Evolutionary conservation across 1,140 invertebrate species (phyloP), one percentile per base, ranked within the genome.

Genomic region (Eueides isabella): DNA sequence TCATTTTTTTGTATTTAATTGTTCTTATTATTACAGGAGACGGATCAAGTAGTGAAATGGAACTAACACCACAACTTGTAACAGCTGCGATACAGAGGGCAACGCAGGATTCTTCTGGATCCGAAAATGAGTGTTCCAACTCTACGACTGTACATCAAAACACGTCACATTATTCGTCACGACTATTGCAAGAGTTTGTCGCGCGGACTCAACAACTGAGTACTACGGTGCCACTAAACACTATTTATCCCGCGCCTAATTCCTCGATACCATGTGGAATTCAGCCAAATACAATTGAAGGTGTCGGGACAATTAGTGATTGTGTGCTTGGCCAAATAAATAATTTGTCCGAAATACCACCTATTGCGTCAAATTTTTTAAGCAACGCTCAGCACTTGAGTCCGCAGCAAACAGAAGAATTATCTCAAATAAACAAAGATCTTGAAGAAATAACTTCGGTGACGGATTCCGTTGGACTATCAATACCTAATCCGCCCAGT

Each of bases 11-110:
- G 31, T 5, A n/a, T n/a, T n/a, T 16, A 71, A 61, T 72, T 11
- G 11, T 55, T 55, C 23, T 68, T 44, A 19, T 67, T 65, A 89
- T 83, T 85, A 28, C 76, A 91, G 90, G 86, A 71, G 94, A 95
- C 80, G 94, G 95, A 65, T 95, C 95, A 2, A 94, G 95, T 74
- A 96, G 95, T 82, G 96, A 96, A 88, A 96, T 96, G 92, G 95
- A 96, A 87, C 85, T 96, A 44, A 94, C 95, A 11, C 94, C 95
- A 67, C 95, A 95, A 77, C 89, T 96, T 41, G 95, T 96, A 2
- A 96, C 95, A 79, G 96, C 95, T 12, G 95, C 95, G 16, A 96
- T 97, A 76, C 95, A 95, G 80, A 89, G 95, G 72, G 95, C 95
- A 5, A 95, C 95, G 62, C 94, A 94, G 35, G 94, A 94, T 77